Conservation (phyloP, 2,797 vertebrate genomes). For the Darevskia nairensis region DNA sequence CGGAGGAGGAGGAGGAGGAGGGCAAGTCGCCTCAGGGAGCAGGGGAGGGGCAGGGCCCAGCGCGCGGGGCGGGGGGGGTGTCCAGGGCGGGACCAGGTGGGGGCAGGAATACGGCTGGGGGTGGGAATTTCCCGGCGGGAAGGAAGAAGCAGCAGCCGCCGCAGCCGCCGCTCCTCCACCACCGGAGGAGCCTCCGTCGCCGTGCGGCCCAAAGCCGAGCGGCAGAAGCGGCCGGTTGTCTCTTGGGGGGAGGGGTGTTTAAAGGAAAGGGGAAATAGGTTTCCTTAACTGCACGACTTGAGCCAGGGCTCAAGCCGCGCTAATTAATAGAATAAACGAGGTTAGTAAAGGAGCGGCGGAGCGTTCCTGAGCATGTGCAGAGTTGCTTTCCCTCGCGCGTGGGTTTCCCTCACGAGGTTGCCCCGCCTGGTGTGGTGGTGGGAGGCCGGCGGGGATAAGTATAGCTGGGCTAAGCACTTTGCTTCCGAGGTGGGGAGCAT, state of each 20-base stretch:
- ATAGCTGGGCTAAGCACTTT: too few relatives aligned
- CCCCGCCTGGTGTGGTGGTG: neutral
- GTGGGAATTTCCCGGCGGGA: slow-evolving; percentile 3
- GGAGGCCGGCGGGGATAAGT: neutral
- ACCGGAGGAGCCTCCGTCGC: neutral
- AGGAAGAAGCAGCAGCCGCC: neutral
- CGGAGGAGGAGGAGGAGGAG: neutral
- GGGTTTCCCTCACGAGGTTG: accelerated
- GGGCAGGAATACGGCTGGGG: neutral
- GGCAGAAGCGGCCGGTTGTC: neutral
- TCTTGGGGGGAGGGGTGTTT: too few relatives aligned
- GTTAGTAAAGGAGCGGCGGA: neutral
- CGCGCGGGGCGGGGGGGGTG: neutral
- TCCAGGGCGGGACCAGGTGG: slow-evolving; percentile 2
- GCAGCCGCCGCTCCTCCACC: neutral
- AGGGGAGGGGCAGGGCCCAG: neutral
- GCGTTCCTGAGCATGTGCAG: neutral
- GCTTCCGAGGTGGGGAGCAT: neutral
- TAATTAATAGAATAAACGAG: too few relatives aligned
- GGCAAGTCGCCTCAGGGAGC: neutral
- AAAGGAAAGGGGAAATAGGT: too few relatives aligned
- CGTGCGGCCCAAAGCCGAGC: neutral
- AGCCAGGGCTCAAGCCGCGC: neutral
- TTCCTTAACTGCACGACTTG: neutral
- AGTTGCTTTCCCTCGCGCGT: neutral